Percentiles rank a stretch among this genome's conserved stretches.
Evolutionary conservation across 2,888 invertebrate genomes (phyloP).

Genomic region (Chymomyza procnemis): DNA sequence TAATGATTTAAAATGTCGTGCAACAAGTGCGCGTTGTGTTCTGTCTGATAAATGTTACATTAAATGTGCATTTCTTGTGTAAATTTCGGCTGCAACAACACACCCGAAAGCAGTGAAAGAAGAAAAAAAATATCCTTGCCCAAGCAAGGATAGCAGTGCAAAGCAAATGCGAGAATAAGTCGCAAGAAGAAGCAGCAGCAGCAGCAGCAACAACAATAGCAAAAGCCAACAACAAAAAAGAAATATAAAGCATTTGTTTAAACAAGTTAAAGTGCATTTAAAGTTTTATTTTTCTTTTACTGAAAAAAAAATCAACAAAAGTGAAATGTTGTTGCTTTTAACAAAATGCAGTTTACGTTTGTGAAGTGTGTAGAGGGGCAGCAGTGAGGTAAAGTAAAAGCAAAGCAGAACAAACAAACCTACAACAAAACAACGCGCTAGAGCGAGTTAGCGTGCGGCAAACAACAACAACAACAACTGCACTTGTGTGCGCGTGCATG

Average conservation of each 20-base stretch:
- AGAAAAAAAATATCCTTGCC: conserved; percentile 52
- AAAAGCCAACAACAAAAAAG: not conserved
- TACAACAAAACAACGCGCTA: conserved; percentile 29
- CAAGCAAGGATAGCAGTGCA: conserved; percentile 54
- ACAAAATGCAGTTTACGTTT: not conserved
- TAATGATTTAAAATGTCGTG: conserved; percentile 10
- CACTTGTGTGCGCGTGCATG: conserved; percentile 4
- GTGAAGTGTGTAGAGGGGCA: conserved; percentile 31
- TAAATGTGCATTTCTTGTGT: conserved; percentile 13
- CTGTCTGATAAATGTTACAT: conserved; percentile 9
- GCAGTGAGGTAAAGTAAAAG: conserved; percentile 1
- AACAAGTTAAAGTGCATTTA: conserved; percentile 33
- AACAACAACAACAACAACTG: conserved; percentile 15
- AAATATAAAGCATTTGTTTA: conserved; percentile 1
- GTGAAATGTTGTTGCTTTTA: not conserved
- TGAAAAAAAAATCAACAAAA: conserved; percentile 29
- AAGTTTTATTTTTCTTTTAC: not conserved
- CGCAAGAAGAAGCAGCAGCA: conserved; percentile 17
- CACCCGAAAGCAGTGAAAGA: conserved; percentile 9
- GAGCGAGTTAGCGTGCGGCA: conserved; percentile 22
- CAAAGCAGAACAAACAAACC: conserved; percentile 62
- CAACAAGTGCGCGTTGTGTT: conserved; percentile 22
- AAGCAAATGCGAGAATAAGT: conserved; percentile 48
- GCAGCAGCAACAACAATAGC: conserved; percentile 12
- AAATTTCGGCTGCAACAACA: conserved; percentile 18